Evolutionary conservation across 1,140 invertebrate species (phyloP).

Genomic region (Achatina immaculata): DNA sequence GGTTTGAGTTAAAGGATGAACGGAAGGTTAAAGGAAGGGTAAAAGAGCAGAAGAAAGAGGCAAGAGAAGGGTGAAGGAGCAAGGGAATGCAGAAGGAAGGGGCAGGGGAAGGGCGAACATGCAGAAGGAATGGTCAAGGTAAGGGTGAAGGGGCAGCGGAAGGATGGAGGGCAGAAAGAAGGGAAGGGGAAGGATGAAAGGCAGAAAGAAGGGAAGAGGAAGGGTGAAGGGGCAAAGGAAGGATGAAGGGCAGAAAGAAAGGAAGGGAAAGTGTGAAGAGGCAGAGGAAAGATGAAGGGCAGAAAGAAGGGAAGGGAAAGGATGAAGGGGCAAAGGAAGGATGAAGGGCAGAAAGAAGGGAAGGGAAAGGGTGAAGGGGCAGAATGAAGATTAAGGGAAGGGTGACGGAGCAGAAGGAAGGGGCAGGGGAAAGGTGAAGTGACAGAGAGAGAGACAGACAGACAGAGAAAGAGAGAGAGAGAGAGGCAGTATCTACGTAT

Average conservation of each 20-base stretch:
- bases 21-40: too few relatives aligned
- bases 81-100: not conserved
- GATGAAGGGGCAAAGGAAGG: not conserved
- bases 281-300: conserved; percentile 9
- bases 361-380: not conserved
- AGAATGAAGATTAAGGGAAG: not conserved
- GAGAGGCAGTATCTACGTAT: too few relatives aligned
- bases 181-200: conserved; percentile 2
- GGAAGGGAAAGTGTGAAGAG: conserved; percentile 9
- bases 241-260: conserved; percentile 11
- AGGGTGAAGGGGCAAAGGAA: not conserved
- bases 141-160: not conserved
- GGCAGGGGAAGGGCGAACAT: not conserved
- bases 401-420: not conserved
- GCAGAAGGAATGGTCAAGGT: not conserved
- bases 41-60: not conserved
- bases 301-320: not conserved
- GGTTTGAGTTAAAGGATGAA: too few relatives aligned
- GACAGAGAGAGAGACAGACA: conserved; percentile 3
- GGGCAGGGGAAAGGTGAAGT: conserved; percentile 4
- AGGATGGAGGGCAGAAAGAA: not conserved
- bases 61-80: too few relatives aligned
- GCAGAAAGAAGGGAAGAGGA: conserved; percentile 2
- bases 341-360: too few relatives aligned
- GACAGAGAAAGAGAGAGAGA: conserved; percentile 26